Conservation (phyloP, 2,113 vertebrate species). For the Aythya baeri region DNA sequence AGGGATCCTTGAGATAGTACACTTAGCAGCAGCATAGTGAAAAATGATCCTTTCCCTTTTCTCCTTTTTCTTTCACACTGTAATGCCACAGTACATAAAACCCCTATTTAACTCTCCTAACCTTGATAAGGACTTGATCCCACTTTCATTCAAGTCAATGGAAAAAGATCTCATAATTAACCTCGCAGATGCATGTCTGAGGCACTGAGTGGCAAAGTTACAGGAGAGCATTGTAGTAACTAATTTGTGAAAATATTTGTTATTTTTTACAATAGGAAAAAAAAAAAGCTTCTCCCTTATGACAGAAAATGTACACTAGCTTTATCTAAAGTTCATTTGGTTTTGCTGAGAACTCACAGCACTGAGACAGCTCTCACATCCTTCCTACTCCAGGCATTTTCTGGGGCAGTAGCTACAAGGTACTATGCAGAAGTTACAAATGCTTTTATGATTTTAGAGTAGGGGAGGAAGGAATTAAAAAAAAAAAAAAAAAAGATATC, state of each 20-base stretch:
- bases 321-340: not conserved
- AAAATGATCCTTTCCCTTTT: conserved; percentile 21
- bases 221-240: not conserved
- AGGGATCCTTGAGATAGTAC: not conserved
- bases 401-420: not conserved
- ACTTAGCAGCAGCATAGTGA: not conserved
- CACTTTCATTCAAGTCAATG: not conserved
- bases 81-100: conserved; percentile 26
- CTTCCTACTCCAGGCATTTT: not conserved
- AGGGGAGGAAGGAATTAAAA: not conserved
- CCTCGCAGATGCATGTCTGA: not conserved
- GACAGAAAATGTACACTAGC: not conserved
- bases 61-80: conserved; percentile 31
- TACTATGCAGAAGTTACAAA: not conserved
- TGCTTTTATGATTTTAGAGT: not conserved
- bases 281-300: not conserved
- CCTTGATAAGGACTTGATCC: conserved; percentile 39
- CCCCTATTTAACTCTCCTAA: conserved; percentile 30
- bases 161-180: conserved; percentile 50
- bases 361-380: not conserved
- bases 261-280: not conserved
- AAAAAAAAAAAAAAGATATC: not conserved
- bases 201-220: not conserved
- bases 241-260: not conserved
- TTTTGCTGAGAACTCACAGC: not conserved